These are phyloP conservation scores for Herpailurus yagouaroundi DNA, from an alignment of 2,113 vertebrate genomes.

Conservation along the genomic window DNA sequence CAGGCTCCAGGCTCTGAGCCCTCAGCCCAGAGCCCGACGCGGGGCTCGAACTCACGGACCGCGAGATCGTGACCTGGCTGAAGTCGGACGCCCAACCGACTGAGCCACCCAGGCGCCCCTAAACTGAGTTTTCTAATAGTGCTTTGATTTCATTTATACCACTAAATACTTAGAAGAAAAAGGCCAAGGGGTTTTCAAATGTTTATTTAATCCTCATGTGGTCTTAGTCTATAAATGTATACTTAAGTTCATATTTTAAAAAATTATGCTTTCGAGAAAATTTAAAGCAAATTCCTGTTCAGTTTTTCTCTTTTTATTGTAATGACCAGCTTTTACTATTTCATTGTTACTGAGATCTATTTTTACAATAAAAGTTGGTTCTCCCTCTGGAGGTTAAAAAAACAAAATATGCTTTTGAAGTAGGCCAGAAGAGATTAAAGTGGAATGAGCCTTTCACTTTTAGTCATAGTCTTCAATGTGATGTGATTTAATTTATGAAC, in stretches of 20 bases:
- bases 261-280: constrained; percentile 30
- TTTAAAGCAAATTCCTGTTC: constrained; percentile 10
- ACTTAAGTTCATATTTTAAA: not conserved
- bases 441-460: constrained; percentile 25
- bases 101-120: too few species aligned
- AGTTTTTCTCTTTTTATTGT: constrained; percentile 18
- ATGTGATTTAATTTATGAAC: not conserved
- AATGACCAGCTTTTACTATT: constrained; percentile 50
- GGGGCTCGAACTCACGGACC: too few species aligned
- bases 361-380: constrained; percentile 63
- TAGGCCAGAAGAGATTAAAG: not conserved
- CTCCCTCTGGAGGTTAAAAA: not conserved
- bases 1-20: too few species aligned
- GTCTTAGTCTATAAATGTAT: not conserved
- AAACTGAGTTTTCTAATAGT: constrained; percentile 1
- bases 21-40: too few species aligned
- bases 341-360: constrained; percentile 24
- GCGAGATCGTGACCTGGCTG: too few species aligned
- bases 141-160: not conserved
- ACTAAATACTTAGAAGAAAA: not conserved
- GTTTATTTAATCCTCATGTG: not conserved
- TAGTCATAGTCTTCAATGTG: constrained; percentile 30
- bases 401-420: constrained; percentile 14
- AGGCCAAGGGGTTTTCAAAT: not conserved
- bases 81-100: too few species aligned